Evolutionary conservation across 1,140 invertebrate species (phyloP).

Genomic region (Samia ricini): DNA sequence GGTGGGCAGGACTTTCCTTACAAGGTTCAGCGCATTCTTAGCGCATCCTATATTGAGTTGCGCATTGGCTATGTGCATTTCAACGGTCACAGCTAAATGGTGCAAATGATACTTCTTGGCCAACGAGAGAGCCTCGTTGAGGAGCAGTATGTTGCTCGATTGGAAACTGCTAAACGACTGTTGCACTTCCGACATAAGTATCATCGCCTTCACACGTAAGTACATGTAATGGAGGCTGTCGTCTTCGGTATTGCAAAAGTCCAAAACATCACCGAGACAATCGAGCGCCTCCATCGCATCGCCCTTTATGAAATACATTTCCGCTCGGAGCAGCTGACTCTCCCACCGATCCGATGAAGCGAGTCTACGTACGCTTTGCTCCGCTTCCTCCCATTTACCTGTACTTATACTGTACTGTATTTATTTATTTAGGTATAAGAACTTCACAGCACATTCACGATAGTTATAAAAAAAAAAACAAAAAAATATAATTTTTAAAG

Average conservation of each 20-base stretch:
- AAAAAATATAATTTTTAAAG: no score
- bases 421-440: no score
- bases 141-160: slow-evolving; percentile 78
- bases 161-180: slow-evolving; percentile 77
- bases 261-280: slow-evolving; percentile 79
- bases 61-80: slow-evolving; percentile 87
- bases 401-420: no score
- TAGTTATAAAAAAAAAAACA: no score
- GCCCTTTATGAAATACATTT: slow-evolving; percentile 83
- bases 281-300: slow-evolving; percentile 81
- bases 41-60: slow-evolving; percentile 86
- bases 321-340: slow-evolving; percentile 81
- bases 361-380: slow-evolving; percentile 85
- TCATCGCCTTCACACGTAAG: slow-evolving; percentile 82
- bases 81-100: slow-evolving; percentile 85
- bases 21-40: slow-evolving; percentile 83
- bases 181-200: slow-evolving; percentile 85
- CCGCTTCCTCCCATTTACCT: slow-evolving; percentile 87
- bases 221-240: slow-evolving; percentile 77
- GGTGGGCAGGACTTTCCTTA: slow-evolving; percentile 83
- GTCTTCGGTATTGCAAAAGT: slow-evolving; percentile 71
- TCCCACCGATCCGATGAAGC: slow-evolving; percentile 85
- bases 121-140: slow-evolving; percentile 85
- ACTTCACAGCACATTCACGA: no score
- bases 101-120: slow-evolving; percentile 86